Evolutionary conservation across 1,140 invertebrate species (phyloP).

Genomic region (Scaptodrosophila lebanonensis): DNA sequence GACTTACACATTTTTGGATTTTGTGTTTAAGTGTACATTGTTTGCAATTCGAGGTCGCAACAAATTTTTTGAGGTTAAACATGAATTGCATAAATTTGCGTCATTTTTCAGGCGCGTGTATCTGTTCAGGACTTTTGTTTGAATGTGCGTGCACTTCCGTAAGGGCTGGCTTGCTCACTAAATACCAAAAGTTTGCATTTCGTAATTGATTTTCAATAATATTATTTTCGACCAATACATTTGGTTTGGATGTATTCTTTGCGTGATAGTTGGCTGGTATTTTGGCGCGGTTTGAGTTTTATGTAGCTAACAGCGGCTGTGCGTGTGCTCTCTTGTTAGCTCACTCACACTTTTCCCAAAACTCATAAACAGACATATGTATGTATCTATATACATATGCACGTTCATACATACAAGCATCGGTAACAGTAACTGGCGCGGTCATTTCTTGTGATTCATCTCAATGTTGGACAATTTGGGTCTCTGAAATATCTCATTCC

Average conservation of each 20-base stretch:
- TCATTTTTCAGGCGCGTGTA: constrained; percentile 57
- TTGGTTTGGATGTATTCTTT: constrained; percentile 8
- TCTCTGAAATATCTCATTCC: too few relatives aligned
- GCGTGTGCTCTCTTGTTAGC: not conserved
- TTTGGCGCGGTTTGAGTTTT: constrained; percentile 41
- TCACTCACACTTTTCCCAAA: constrained; percentile 11
- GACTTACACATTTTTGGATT: too few relatives aligned
- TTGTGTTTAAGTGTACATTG: too few relatives aligned
- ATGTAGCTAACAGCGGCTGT: constrained; percentile 8
- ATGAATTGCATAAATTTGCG: constrained; percentile 51
- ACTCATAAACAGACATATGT: not conserved
- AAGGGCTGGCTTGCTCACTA: not conserved
- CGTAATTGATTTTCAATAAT: not conserved
- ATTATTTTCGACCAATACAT: too few relatives aligned
- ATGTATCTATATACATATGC: not conserved
- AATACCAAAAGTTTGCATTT: constrained; percentile 3
- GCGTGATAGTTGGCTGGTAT: constrained; percentile 5
- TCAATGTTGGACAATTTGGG: too few relatives aligned
- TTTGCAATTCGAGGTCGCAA: constrained; percentile 23
- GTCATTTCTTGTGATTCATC: too few relatives aligned
- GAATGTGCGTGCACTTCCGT: not conserved
- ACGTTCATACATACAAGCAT: not conserved
- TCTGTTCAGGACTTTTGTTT: constrained; percentile 15
- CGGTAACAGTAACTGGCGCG: too few relatives aligned
- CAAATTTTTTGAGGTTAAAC: constrained; percentile 51